Evolutionary conservation across 2,797 vertebrate genomes (phyloP), one percentile per base, ranked within the genome.

Genomic region (Dallia pectoralis): DNA sequence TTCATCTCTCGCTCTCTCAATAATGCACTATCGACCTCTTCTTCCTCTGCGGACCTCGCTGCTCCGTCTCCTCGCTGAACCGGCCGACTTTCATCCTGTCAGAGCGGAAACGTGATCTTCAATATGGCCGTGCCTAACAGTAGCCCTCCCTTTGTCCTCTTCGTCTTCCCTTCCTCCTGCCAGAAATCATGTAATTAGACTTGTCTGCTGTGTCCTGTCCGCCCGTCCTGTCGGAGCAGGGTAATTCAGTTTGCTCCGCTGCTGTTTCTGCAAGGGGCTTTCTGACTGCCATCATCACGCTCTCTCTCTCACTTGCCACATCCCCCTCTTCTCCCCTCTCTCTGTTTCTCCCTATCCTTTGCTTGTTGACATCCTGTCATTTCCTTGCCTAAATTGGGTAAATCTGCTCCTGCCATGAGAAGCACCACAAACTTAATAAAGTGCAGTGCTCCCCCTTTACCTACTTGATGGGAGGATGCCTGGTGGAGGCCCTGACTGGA

Each of bases 11-110:
- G 44, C 40, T 47, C 19, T 47, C 19, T 85, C 82, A 33, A 83
- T 90, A 89, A 91, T 89, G 87, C 85, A 85, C 88, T 89, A 91
- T 91, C 87, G 89, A 91, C 91, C 86, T 84, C 79, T 32, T 84
- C 86, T 86, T 82, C 80, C 83, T 78, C 82, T n/a, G n/a, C n/a
- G n/a, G n/a, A n/a, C n/a, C n/a, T n/a, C n/a, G n/a, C n/a, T n/a
- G n/a, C n/a, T n/a, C n/a, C n/a, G n/a, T n/a, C n/a, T n/a, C n/a
- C n/a, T n/a, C n/a, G n/a, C n/a, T n/a, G 86, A 87, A 87, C 30
- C 30, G 25, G 9, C 76, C 88, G 90, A 92, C 91, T 90, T 91
- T 90, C 88, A 66, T 83, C 84, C 81, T 86, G 61, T 18, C 84
- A 48, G 76, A 87, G 87, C 33, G 84, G 79, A 88, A 88, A 90